Percentiles rank a stretch among this genome's conserved stretches.
Evolutionary conservation across 2,888 invertebrate genomes (phyloP).

Genomic region (Cryptocephalus moraei): DNA sequence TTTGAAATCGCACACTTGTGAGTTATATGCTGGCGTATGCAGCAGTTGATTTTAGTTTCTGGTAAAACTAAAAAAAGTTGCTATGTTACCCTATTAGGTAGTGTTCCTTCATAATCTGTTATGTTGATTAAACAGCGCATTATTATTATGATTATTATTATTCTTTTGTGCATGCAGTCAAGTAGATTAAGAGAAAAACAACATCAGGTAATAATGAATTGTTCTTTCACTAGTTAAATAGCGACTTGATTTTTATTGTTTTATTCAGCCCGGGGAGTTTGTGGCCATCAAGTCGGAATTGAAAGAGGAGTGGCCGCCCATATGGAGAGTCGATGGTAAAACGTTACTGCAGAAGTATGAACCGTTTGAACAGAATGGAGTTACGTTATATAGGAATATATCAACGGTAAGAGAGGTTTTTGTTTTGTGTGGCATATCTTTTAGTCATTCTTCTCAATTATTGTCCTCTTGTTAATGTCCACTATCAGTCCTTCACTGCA

Average conservation of each 20-base stretch:
- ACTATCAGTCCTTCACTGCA: no score
- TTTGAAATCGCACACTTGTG: no score
- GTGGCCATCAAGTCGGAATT: slow-evolving; percentile 76
- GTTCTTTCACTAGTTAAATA: not conserved
- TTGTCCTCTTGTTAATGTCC: no score
- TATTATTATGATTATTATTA: not conserved
- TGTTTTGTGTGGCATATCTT: no score
- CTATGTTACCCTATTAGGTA: no score
- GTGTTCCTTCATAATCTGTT: not conserved
- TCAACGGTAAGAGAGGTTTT: slow-evolving; percentile 57
- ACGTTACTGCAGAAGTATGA: slow-evolving; percentile 73
- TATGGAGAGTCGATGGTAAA: slow-evolving; percentile 87
- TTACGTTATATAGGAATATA: slow-evolving; percentile 74
- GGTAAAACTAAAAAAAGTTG: no score
- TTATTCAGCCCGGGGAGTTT: slow-evolving; percentile 70
- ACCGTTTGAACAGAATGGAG: slow-evolving; percentile 71
- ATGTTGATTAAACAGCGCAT: not conserved
- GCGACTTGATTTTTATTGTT: not conserved
- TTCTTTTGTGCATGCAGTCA: slow-evolving; percentile 21
- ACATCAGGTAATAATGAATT: slow-evolving; percentile 21
- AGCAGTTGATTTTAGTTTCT: no score
- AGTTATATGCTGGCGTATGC: no score
- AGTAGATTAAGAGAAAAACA: slow-evolving; percentile 28
- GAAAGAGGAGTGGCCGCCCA: slow-evolving; percentile 70
- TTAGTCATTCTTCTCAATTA: no score